phyloP scores from a whole-genome alignment of 2,113 vertebrate species.

The Rhineura floridana region DNA sequence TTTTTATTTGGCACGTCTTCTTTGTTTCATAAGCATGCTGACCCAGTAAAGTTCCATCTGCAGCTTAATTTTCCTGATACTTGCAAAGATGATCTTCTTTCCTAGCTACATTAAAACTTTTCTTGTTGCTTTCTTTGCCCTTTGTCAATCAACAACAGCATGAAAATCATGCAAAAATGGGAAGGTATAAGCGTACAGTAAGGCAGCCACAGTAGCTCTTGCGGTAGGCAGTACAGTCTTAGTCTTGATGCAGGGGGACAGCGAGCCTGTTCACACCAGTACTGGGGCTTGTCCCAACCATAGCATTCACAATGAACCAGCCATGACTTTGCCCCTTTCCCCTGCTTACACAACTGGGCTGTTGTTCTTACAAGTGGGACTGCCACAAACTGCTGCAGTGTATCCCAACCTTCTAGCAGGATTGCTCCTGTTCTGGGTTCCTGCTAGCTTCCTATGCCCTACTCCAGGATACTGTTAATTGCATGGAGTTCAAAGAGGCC shows the following conservation, averaged over 20 bases:
- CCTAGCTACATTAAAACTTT: neutral
- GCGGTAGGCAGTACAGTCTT: neutral
- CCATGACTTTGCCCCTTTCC: neutral
- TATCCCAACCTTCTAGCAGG: too few relatives aligned
- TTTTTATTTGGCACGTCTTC: slow-evolving; percentile 74
- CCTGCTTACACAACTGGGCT: neutral
- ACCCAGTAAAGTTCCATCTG: slow-evolving; percentile 62
- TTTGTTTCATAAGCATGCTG: slow-evolving; percentile 71
- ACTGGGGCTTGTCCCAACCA: neutral
- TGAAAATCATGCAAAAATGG: neutral
- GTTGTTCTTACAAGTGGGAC: neutral
- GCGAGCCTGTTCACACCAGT: neutral
- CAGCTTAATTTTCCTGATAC: slow-evolving; percentile 66
- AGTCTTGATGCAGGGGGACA: neutral
- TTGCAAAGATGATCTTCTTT: slow-evolving; percentile 44
- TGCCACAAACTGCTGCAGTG: neutral
- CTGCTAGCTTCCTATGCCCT: neutral
- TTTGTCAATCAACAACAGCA: slow-evolving; percentile 26
- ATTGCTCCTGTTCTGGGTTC: too few relatives aligned
- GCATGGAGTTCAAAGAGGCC: neutral
- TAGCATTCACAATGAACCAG: neutral
- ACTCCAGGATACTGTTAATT: neutral
- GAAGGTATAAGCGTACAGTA: neutral
- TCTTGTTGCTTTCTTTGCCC: neutral
- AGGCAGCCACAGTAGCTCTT: neutral